phyloP scores from a whole-genome alignment of 2,888 invertebrate genomes.

The Drosophila ustulata region DNA sequence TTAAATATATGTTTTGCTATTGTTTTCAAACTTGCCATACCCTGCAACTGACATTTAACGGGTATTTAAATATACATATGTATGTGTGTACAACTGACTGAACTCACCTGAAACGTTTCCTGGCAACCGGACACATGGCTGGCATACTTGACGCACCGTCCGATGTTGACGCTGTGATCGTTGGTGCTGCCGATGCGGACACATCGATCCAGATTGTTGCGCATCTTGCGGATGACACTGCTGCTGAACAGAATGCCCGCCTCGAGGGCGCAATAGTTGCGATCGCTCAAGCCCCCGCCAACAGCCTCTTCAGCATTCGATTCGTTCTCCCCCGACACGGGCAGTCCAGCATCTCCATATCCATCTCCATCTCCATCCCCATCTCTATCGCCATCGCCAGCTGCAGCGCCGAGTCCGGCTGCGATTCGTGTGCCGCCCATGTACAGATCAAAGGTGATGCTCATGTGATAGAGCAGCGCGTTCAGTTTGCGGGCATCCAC shows the following conservation, averaged over 20 bases:
- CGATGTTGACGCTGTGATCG: constrained; percentile 94
- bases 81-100: not conserved
- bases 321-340: not conserved
- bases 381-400: no score
- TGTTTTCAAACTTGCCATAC: no score
- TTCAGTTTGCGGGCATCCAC: constrained; percentile 92
- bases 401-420: not conserved
- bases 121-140: constrained; percentile 84
- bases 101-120: constrained; percentile 85
- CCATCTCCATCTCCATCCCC: constrained; percentile 15
- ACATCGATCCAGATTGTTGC: constrained; percentile 94
- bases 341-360: no score
- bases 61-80: no score
- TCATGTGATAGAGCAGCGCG: constrained; percentile 90
- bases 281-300: constrained; percentile 71
- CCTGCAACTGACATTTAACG: no score
- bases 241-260: constrained; percentile 95
- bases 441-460: constrained; percentile 94
- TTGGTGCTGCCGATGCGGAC: constrained; percentile 93
- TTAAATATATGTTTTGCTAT: no score
- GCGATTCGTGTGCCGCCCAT: constrained; percentile 89
- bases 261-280: constrained; percentile 87
- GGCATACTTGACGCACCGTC: constrained; percentile 89
- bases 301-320: not conserved
- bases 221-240: constrained; percentile 92